Percentiles rank a stretch among this genome's conserved stretches.
Conservation (phyloP, 2,797 vertebrate genomes). For the Chaetophractus vellerosus region DNA sequence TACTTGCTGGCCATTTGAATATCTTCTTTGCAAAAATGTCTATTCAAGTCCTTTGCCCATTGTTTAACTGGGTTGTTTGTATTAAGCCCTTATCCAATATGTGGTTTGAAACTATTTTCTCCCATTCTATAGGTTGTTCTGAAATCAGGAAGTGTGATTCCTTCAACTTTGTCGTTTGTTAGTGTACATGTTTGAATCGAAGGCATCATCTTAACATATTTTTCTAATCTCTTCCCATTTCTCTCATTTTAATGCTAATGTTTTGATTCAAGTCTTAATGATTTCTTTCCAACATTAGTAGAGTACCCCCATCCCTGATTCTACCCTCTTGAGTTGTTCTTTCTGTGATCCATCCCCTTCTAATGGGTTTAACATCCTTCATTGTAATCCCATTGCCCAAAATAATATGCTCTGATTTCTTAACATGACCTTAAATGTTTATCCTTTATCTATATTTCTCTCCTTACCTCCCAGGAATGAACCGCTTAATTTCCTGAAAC, state of each 20-base stretch:
- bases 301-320: not conserved
- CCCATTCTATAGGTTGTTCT: too few relatives aligned
- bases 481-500: not conserved
- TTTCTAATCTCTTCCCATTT: not conserved
- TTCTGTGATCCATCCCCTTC: not conserved
- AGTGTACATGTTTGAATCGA: not conserved
- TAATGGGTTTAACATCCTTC: not conserved
- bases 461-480: slow-evolving; percentile 16
- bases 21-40: too few relatives aligned
- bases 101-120: too few relatives aligned
- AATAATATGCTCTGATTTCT: not conserved
- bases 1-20: too few relatives aligned
- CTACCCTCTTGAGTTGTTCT: not conserved
- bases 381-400: not conserved
- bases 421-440: not conserved
- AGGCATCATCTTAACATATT: not conserved
- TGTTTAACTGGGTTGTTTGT: too few relatives aligned
- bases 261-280: not conserved
- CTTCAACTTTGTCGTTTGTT: too few relatives aligned
- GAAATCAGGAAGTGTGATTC: too few relatives aligned
- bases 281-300: not conserved
- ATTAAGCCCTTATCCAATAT: too few relatives aligned
- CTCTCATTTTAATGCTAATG: not conserved
- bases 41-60: too few relatives aligned
- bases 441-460: not conserved